A percentile compares a stretch with the other conserved stretches of the same genome.
Evolutionary conservation across 2,797 vertebrate species (phyloP).

Genomic region (Sebastes oblongus): DNA sequence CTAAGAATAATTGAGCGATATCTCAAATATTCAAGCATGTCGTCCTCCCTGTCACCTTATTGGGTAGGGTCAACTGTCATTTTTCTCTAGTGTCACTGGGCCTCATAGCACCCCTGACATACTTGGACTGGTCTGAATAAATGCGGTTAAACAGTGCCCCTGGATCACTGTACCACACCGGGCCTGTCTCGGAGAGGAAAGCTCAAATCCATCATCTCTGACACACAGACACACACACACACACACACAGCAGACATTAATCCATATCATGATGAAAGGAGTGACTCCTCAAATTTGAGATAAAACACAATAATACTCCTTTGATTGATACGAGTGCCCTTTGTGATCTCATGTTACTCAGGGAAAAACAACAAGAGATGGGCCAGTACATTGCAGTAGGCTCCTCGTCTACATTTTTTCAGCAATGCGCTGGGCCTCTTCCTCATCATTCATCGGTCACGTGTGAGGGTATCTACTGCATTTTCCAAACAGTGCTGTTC

Average conservation of each 20-base stretch:
- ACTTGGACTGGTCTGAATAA: constrained; percentile 60
- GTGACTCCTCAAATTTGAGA: constrained; percentile 26
- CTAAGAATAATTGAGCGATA: not conserved
- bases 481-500: constrained; percentile 4
- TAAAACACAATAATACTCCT: constrained; percentile 25
- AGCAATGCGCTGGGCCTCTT: constrained; percentile 33
- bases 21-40: constrained; percentile 13
- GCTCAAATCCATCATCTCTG: constrained; percentile 42
- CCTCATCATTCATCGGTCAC: constrained; percentile 52
- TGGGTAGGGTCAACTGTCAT: constrained; percentile 37
- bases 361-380: constrained; percentile 32
- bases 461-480: constrained; percentile 5
- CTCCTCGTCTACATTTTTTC: constrained; percentile 38
- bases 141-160: constrained; percentile 39
- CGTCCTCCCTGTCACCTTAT: constrained; percentile 34
- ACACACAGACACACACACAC: constrained; percentile 9
- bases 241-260: constrained; percentile 36
- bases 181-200: constrained; percentile 35
- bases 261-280: constrained; percentile 32
- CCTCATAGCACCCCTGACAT: constrained; percentile 29
- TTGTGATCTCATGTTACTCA: constrained; percentile 25
- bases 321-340: constrained; percentile 16
- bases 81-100: constrained; percentile 37
- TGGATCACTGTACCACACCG: constrained; percentile 38
- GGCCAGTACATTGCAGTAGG: constrained; percentile 5